Evolutionary conservation across 2,888 invertebrate genomes (phyloP).

Genomic region (Callimorpha dominula): DNA sequence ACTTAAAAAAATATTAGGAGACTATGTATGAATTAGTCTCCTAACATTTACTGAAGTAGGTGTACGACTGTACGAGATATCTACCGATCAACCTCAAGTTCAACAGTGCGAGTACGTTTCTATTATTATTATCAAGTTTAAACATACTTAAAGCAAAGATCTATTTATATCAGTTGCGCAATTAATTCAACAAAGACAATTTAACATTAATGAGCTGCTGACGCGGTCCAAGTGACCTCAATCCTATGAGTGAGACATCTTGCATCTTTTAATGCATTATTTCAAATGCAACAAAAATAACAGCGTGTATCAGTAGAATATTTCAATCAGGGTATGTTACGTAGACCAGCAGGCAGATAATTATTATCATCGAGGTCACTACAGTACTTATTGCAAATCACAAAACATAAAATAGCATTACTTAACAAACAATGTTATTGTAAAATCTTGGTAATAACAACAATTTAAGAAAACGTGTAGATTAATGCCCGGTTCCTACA

Average conservation of each 20-base stretch:
- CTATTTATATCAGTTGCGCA: not conserved
- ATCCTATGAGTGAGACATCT: not conserved
- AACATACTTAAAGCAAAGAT: not conserved
- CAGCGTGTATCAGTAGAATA: not conserved
- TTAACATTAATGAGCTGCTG: not conserved
- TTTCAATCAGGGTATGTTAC: not conserved
- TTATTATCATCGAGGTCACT: slow-evolving; percentile 8
- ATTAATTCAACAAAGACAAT: not conserved
- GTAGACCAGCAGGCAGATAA: slow-evolving; percentile 1
- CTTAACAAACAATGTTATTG: not conserved
- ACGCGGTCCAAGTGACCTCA: not conserved
- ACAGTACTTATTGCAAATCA: slow-evolving; percentile 1
- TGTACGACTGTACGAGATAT: too few species aligned
- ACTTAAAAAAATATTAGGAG: too few species aligned
- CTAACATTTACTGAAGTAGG: too few species aligned
- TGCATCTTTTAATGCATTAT: too few species aligned
- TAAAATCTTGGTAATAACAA: not conserved
- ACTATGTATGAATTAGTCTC: too few species aligned
- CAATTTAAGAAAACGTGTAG: too few species aligned
- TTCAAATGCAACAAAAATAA: not conserved
- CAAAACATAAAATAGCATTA: slow-evolving; percentile 7
- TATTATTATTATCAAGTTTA: too few species aligned
- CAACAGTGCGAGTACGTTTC: too few species aligned
- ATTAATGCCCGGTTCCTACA: too few species aligned
- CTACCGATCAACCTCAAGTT: too few species aligned